Evolutionary conservation across 2,888 invertebrate genomes (phyloP), one percentile per base, ranked within the genome.

Genomic region (Spodoptera littoralis): DNA sequence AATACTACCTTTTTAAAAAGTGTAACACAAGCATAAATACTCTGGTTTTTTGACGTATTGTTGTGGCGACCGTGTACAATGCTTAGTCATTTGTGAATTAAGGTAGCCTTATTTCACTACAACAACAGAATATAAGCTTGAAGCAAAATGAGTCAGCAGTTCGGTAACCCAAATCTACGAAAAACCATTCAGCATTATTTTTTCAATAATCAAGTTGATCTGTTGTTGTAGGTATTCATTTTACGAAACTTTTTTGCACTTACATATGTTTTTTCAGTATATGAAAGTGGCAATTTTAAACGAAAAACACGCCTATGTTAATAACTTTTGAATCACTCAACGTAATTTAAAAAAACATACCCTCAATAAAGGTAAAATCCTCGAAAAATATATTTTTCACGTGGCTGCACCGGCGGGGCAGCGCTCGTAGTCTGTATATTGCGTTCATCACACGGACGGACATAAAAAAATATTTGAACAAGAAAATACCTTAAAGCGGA

Each of bases 401-500:
- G n/a, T 12, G 30, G 44, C 4, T 24, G 52, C 54, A 30, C 47
- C 36, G 9, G 9, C 36, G 36, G 36, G 41, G 18, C 13, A 11
- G 36, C 45, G 22, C 18, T 41, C 45, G 46, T 71, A 71, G 22
- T 24, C 43, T 43, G 46, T 71, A 71, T 41, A 71, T 71, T 46
- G 18, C 66, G 22, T 46, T 71, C 70, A 60, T 60, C 60, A 66
- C 60, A 27, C 43, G 36, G 46, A 22, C 43, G 41, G 13, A 18
- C 55, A 30, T 36, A 46, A 65, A 70, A 56, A 65, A 53, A 66
- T 57, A 48, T 53, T 70, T 60, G 49, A 30, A 45, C 56, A 54
- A 45, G 66, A 50, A 50, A 72, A 66, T 36, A 70, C 49, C 9
- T 41, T 45, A 36, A 49, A 22, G 44, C 42, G 56, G 12, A 66